Base-by-base conservation (phyloP, 2,797 vertebrate species). In the Bovichtus diacanthus region DNA sequence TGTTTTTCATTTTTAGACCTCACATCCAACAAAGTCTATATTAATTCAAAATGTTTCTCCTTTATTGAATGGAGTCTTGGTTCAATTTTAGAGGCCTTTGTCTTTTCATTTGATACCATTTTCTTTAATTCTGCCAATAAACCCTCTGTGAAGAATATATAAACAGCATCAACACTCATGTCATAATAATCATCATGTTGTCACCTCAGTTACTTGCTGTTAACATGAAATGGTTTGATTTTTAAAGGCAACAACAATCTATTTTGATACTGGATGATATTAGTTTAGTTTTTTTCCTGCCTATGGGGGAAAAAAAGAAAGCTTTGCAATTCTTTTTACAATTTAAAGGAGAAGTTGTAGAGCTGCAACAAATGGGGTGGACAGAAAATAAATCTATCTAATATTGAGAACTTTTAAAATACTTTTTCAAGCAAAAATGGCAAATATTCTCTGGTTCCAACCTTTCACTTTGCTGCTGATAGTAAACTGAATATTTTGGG, bases 21-120 rank as follows among this genome's bases (percentile, higher is more conserved):
- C 46, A 18, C 53, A 64, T 59, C 59, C 39, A 46, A 21, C 25
- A 31, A 27, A 71, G 21, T 72, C 15, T 62, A 16, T 50, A 67
- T 66, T 55, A n/a, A 58, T 80, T 82, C 27, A 76, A 56, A 76
- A 62, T 76, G 56, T 69, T 54, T 69, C 10, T 43, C 15, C 8
- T 68, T 27, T 15, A 29, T 36, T 43, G 31, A 66, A 51, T 1
- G 19, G 50, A 54, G 36, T 70, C 21, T 0, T 46, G 9, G 23
- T 65, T 61, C n/a, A 25, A 15, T 70, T 68, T 49, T 13, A 34
- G 36, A 61, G 47, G 38, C 9, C 16, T 55, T 76, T 50, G 18
- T 59, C 10, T 81, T 78, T 74, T 60, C 3, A 49, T 62, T 70
- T 18, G 1, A 13, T 44, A n/a, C 15, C 18, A 53, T 54, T 77